A percentile compares a stretch with the other conserved stretches of the same genome.
These are phyloP conservation scores for Parus major DNA, from an alignment of 2,113 vertebrate species.

Conservation along the genomic window DNA sequence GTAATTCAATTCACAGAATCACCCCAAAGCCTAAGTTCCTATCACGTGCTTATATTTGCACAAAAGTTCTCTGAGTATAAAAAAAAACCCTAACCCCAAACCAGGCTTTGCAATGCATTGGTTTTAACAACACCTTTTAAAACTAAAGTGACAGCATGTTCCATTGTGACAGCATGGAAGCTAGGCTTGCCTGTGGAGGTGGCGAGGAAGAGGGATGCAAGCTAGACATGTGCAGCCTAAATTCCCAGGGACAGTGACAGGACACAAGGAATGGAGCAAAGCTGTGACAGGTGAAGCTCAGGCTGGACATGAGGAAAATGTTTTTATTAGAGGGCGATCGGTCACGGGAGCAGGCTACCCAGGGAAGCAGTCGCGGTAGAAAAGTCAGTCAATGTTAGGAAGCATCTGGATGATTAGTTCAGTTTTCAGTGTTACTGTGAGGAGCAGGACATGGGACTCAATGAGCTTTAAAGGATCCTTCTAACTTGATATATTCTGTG, in stretches of 20 bases:
- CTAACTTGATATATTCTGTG: not conserved
- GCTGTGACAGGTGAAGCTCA: not conserved
- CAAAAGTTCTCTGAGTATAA: not conserved
- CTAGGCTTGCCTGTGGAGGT: not conserved
- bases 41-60: not conserved
- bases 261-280: not conserved
- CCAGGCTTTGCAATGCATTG: not conserved
- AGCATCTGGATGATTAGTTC: not conserved
- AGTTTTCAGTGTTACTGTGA: not conserved
- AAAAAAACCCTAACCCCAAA: not conserved
- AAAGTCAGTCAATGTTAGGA: not conserved
- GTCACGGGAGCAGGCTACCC: not conserved
- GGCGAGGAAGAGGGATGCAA: not conserved
- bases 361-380: not conserved
- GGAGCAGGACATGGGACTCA: not conserved
- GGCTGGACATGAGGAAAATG: not conserved
- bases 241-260: not conserved
- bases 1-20: not conserved
- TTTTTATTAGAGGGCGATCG: rapidly evolving
- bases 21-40: not conserved
- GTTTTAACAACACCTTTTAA: not conserved
- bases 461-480: not conserved
- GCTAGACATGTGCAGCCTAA: not conserved
- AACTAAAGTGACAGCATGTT: not conserved
- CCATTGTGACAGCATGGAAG: not conserved